Evolutionary conservation across 2,113 vertebrate genomes (phyloP).

Genomic region (Capreolus pygargus): DNA sequence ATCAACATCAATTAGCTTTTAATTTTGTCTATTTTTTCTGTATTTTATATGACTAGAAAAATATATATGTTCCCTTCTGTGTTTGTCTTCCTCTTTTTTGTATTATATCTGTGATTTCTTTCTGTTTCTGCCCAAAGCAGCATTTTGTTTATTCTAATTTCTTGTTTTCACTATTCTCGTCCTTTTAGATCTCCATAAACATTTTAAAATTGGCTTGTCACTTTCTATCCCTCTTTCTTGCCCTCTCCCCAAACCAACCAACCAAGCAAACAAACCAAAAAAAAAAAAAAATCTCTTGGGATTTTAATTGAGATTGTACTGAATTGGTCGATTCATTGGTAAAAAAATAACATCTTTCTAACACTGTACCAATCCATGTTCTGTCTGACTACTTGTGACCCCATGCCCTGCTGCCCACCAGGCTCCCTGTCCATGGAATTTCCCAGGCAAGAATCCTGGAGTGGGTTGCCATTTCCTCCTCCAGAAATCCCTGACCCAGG

Average conservation of each 20-base stretch:
- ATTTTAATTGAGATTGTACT: background rate
- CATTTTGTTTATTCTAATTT: background rate
- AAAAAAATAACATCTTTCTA: background rate
- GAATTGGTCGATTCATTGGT: background rate
- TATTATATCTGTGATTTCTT: background rate
- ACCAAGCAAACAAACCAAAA: background rate
- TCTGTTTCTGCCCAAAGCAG: background rate
- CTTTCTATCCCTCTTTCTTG: background rate
- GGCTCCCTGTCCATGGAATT: background rate
- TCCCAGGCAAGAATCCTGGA: background rate
- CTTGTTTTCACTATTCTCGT: background rate
- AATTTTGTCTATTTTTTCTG: background rate
- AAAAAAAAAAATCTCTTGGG: background rate
- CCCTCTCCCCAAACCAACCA: background rate
- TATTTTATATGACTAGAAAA: background rate
- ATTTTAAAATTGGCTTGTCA: background rate
- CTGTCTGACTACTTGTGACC: background rate
- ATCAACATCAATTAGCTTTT: background rate
- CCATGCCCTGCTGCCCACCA: background rate
- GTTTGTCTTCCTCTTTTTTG: background rate
- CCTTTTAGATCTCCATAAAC: background rate
- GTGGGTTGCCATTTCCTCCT: background rate
- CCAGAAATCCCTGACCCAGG: background rate
- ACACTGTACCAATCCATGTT: background rate
- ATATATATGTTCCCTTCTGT: background rate